phyloP scores from a whole-genome alignment of 2,888 invertebrate genomes.

The Apotomis betuletana region DNA sequence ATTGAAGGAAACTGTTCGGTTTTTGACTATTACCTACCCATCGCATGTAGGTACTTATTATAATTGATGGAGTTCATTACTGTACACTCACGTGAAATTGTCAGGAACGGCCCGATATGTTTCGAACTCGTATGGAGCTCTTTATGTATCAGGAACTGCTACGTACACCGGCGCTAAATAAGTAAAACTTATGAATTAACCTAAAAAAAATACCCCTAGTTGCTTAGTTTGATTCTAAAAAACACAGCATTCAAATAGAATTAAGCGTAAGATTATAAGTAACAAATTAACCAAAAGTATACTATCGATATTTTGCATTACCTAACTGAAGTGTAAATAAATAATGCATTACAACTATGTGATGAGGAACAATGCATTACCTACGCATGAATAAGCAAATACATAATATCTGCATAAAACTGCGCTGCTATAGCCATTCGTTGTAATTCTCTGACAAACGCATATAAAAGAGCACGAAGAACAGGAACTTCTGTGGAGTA shows the following conservation, averaged over 20 bases:
- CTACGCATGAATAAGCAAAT: constrained; percentile 38
- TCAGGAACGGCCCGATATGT: no score
- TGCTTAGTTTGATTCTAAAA: no score
- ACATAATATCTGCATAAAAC: constrained; percentile 42
- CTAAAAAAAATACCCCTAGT: no score
- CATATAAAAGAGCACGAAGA: constrained; percentile 76
- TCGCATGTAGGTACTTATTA: no score
- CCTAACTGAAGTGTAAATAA: neutral
- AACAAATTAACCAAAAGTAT: neutral
- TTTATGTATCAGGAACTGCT: no score
- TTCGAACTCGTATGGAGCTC: no score
- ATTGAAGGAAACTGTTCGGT: neutral
- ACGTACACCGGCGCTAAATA: no score
- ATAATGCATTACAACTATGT: constrained; percentile 5
- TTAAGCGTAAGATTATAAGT: neutral
- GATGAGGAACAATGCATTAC: constrained; percentile 37
- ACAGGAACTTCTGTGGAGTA: constrained; percentile 58
- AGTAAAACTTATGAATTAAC: no score
- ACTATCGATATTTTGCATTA: neutral
- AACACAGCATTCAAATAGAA: no score
- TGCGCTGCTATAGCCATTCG: constrained; percentile 62
- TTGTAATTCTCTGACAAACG: constrained; percentile 83
- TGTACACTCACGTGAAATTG: no score
- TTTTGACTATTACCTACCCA: no score
- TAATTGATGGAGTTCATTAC: no score